Evolutionary conservation across 2,797 vertebrate genomes (phyloP).

Genomic region (Silurus lanzhouensis): DNA sequence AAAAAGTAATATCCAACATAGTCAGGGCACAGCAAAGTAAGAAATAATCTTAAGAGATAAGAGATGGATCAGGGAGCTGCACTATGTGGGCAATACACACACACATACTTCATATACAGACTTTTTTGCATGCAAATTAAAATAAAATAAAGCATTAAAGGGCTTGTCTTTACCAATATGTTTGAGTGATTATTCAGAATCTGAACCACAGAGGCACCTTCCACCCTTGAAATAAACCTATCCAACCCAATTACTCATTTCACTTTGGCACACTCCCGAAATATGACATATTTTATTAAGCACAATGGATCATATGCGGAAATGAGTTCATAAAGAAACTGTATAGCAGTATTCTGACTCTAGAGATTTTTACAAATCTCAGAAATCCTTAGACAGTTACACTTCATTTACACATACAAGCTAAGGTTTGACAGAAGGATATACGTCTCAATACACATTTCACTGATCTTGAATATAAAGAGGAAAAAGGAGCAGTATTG

Average conservation of each 20-base stretch:
- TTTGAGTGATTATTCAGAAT: not conserved
- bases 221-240: not conserved
- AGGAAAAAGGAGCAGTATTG: not conserved
- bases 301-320: not conserved
- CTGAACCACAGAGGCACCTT: not conserved
- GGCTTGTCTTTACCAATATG: not conserved
- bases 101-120: too few species aligned
- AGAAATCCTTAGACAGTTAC: not conserved
- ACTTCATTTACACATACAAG: slow-evolving; percentile 1
- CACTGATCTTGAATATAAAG: not conserved
- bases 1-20: not conserved
- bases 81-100: not conserved
- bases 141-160: slow-evolving; percentile 3
- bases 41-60: not conserved
- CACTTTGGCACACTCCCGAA: not conserved
- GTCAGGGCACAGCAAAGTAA: not conserved
- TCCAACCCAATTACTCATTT: not conserved
- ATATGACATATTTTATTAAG: slow-evolving; percentile 8
- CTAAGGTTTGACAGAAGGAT: not conserved
- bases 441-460: not conserved
- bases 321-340: not conserved
- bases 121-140: not conserved
- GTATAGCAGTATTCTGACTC: not conserved
- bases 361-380: not conserved
- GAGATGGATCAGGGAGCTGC: not conserved